Base-by-base conservation (phyloP, 2,888 invertebrate species). In the Podabrus alpinus region DNA sequence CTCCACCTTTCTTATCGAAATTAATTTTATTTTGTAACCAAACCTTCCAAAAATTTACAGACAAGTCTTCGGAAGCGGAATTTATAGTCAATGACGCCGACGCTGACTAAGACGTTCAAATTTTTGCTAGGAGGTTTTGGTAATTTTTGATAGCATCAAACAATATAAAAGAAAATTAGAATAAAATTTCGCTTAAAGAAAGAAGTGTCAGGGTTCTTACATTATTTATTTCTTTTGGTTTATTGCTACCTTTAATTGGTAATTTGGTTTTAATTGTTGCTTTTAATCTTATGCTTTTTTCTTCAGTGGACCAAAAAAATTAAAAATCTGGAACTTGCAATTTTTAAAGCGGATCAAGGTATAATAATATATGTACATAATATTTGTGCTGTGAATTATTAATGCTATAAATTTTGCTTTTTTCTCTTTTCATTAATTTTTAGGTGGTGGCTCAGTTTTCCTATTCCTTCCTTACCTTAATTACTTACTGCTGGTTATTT, bases 361-460 rank as follows among this genome's bases (percentile, higher is more conserved):
- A 64, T 66, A 45, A 45, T 1, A 45, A n/a, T 45, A 19, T 16
- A 71, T 66, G 21, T 25, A 45, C 15, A 17, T 19, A 11, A 9
- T 59, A 59, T 29, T 16, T 66, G 17, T 19, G 66, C 29, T 29
- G 15, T 45, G n/a, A n/a, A 9, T 16, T 70, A 61, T 61, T 70
- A 62, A 62, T 62, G 70, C 61, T 62, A 17, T 62, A 29, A 45
- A n/a, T 29, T 15, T 19, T 24, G 29, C 45, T 64, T 71, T 19
- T 70, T 64, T 24, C 9, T 45, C 1, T 24, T 24, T 45, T 45
- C 9, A 45, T 45, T 45, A 64, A 19, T 19, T 64, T 64, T 64
- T 64, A 73, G 82, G 82, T 81, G 82, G 81, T 81, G 82, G 82
- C 81, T 82, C 81, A 81, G n/a, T n/a, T 77, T 77, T 73, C 72